Evolutionary conservation across 1,140 invertebrate genomes (phyloP).

Genomic region (Paralvinella palmiformis): DNA sequence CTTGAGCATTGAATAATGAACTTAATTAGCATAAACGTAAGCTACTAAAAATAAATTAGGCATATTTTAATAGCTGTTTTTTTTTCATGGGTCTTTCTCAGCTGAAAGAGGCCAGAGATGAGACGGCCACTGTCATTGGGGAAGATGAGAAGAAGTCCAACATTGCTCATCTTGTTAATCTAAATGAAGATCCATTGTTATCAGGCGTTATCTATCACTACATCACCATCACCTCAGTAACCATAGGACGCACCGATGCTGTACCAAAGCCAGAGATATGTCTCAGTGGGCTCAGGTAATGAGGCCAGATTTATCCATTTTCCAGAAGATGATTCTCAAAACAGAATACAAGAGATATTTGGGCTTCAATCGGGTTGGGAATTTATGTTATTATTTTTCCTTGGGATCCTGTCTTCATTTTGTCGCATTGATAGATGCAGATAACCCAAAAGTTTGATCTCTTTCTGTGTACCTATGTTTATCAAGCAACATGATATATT

Average conservation of each 20-base stretch:
- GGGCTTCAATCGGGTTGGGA: no score
- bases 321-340: no score
- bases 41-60: background rate
- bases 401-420: no score
- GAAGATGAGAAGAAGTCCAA: constrained; percentile 30
- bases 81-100: constrained; percentile 14
- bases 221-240: constrained; percentile 34
- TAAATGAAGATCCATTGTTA: constrained; percentile 51
- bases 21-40: no score
- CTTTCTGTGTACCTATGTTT: no score
- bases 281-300: constrained; percentile 46
- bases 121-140: background rate
- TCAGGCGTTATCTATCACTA: constrained; percentile 49
- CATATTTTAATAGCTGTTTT: background rate
- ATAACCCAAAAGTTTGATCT: no score
- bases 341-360: no score
- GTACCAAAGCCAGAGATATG: constrained; percentile 37
- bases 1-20: no score
- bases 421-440: no score
- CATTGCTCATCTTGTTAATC: constrained; percentile 42
- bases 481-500: background rate
- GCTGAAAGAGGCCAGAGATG: constrained; percentile 21
- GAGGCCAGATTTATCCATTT: background rate
- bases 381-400: no score
- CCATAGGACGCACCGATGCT: constrained; percentile 46